phyloP scores from a whole-genome alignment of 2,888 invertebrate species.

The Invenusta paracnida region DNA sequence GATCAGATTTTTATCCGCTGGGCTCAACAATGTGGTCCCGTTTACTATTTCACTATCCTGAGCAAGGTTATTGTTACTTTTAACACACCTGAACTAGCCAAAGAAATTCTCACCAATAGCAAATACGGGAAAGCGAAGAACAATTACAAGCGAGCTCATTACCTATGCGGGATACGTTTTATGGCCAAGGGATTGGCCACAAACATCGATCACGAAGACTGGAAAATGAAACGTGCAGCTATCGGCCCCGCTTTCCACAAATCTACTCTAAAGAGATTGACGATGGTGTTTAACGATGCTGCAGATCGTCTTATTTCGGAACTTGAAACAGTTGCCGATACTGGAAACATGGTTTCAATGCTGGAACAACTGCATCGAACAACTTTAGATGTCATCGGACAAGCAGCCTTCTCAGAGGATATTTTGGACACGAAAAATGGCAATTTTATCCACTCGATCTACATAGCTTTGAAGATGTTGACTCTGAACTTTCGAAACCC shows the following conservation, averaged over 20 bases:
- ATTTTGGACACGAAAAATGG: background rate
- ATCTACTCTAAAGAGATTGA: background rate
- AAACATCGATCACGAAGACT: conserved; percentile 31
- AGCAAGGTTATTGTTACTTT: conserved; percentile 32
- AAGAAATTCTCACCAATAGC: background rate
- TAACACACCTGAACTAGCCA: conserved; percentile 33
- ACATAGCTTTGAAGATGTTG: background rate
- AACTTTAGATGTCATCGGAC: conserved; percentile 24
- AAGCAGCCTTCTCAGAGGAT: conserved; percentile 32
- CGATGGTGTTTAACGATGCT: conserved; percentile 33
- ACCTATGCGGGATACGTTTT: conserved; percentile 28
- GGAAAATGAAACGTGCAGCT: conserved; percentile 39
- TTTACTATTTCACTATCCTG: conserved; percentile 39
- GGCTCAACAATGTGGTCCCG: conserved; percentile 33
- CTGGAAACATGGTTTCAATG: conserved; percentile 19
- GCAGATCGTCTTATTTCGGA: conserved; percentile 33
- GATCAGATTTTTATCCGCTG: background rate
- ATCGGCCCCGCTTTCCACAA: conserved; percentile 42
- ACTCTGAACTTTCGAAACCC: background rate
- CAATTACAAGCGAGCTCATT: conserved; percentile 32
- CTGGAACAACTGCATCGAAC: conserved; percentile 6
- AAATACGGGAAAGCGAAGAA: conserved; percentile 39
- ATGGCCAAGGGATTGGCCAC: conserved; percentile 39
- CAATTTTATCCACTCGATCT: background rate
- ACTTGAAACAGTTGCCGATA: background rate